A percentile compares a stretch with the other conserved stretches of the same genome.
Evolutionary conservation across 2,888 invertebrate species (phyloP).

Genomic region (Eugnorisma glareosa): DNA sequence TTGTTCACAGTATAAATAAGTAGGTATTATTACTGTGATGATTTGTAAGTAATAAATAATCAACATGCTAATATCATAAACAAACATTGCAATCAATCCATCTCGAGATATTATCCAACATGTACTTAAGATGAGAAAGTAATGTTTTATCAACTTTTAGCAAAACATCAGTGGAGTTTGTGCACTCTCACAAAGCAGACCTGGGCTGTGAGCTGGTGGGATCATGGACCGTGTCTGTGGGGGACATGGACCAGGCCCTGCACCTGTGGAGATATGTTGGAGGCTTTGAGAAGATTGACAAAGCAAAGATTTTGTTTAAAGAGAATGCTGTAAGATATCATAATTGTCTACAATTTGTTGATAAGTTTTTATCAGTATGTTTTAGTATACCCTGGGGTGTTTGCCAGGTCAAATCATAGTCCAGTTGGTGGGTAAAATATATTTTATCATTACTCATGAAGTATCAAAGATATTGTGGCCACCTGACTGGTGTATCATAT

Average conservation of each 20-base stretch:
- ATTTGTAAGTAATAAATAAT: background rate
- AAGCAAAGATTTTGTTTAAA: constrained; percentile 92
- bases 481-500: background rate
- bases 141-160: constrained; percentile 83
- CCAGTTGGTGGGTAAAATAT: background rate
- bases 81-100: constrained; percentile 9
- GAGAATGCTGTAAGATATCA: constrained; percentile 91
- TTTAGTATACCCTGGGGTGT: background rate
- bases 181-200: constrained; percentile 93
- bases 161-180: constrained; percentile 94
- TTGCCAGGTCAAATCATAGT: background rate
- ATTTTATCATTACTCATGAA: background rate
- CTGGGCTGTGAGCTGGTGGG: constrained; percentile 96
- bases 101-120: background rate
- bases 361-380: background rate
- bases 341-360: constrained; percentile 2
- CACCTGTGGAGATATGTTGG: constrained; percentile 99
- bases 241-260: constrained; percentile 99
- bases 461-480: background rate
- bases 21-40: no score
- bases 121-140: background rate
- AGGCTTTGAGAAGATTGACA: constrained; percentile 97
- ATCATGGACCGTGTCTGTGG: constrained; percentile 98
- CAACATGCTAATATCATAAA: background rate
- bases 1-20: no score